These are phyloP conservation scores for Hypomecis punctinalis DNA, from an alignment of 2,888 invertebrate genomes.

Conservation along the genomic window DNA sequence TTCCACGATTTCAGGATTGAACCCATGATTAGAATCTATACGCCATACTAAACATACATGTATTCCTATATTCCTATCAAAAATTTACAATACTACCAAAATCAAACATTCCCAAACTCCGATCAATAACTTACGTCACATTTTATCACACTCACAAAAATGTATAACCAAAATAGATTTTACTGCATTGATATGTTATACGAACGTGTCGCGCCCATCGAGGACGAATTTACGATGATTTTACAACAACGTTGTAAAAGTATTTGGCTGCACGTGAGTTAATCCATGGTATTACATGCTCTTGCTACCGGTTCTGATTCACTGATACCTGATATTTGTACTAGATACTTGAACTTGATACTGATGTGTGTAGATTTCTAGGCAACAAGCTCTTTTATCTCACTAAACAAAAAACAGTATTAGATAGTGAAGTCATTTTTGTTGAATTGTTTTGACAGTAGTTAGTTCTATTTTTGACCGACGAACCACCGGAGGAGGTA, in stretches of 20 bases:
- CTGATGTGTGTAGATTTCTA: too few relatives aligned
- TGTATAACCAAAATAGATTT: slow-evolving; percentile 59
- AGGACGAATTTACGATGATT: slow-evolving; percentile 63
- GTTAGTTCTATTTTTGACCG: too few relatives aligned
- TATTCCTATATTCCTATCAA: too few relatives aligned
- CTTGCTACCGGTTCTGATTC: slow-evolving; percentile 66
- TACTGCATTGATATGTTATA: slow-evolving; percentile 67
- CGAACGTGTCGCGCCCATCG: slow-evolving; percentile 63
- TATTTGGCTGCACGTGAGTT: slow-evolving; percentile 71
- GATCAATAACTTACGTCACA: slow-evolving; percentile 16
- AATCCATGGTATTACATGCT: slow-evolving; percentile 68
- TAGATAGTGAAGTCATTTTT: neutral
- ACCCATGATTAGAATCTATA: too few relatives aligned
- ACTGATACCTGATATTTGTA: slow-evolving; percentile 48
- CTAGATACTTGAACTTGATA: slow-evolving; percentile 1
- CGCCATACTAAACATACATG: neutral
- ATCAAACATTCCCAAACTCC: neutral
- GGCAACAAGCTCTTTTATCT: too few relatives aligned
- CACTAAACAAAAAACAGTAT: neutral
- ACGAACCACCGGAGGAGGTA: too few relatives aligned
- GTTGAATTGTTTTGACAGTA: neutral
- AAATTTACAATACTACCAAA: too few relatives aligned
- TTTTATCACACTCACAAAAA: slow-evolving; percentile 23
- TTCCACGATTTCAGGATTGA: too few relatives aligned
- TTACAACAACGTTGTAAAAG: slow-evolving; percentile 71